Base-by-base conservation (phyloP, 2,888 invertebrate species). In the Mesopsocus fuscifrons region DNA sequence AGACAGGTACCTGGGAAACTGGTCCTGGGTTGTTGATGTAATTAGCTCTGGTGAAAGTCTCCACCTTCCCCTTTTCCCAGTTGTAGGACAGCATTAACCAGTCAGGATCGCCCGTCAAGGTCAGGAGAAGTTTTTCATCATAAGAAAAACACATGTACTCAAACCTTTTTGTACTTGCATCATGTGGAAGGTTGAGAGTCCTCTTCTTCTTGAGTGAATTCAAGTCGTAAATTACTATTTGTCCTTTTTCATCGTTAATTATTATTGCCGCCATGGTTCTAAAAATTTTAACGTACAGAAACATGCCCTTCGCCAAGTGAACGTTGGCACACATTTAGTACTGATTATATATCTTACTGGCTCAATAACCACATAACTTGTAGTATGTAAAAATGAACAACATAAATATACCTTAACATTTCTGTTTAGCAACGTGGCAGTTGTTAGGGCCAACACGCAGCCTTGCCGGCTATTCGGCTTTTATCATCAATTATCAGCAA, bases 21-120 rank as follows among this genome's bases (percentile, higher is more conserved):
- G 77, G 68, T 21, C 77, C 74, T 42, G 71, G 67, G 23, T 76
- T 52, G 49, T 71, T 74, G 1, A 75, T 67, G 60, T 77, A 80
- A 46, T 70, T 75, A 2, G 80, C 74, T 58, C 77, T 79, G 1
- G 74, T 69, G 44, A 71, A 72, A 45, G 78, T 81, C 52, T 83
- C 78, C 23, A 85, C 69, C 59, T 81, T 80, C 9, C 79, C 79
- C 56, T 77, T 81, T 52, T 84, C 83, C 76, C 81, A 73, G 56
- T 78, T 77, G 66, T 84, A 82, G 61, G 78, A 74, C 54, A 84
- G 68, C 62, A 84, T 65, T 51, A 70, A 74, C 76, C 80, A 79
- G 57, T 88, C 88, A 0, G 89, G 87, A 47, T 77, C 77, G 2
- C 81, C 81, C 1, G 83, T 81, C 22, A 92, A 72, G 1, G 80